Evolutionary conservation across 2,888 invertebrate species (phyloP).

Genomic region (Pristionchus mayeri): DNA sequence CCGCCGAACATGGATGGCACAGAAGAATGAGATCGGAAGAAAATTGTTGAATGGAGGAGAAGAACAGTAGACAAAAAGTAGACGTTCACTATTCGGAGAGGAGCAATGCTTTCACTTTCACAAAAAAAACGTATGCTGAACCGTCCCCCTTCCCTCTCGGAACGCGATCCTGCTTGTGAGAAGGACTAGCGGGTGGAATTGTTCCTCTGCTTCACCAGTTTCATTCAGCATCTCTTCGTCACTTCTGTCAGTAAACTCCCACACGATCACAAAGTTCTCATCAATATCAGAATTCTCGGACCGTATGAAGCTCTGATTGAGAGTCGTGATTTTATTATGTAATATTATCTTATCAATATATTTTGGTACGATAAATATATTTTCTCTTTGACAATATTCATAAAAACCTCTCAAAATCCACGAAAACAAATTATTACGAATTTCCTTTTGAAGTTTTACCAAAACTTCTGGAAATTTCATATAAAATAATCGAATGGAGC

Average conservation of each 20-base stretch:
- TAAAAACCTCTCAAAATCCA: background rate
- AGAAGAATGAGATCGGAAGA: too few species aligned
- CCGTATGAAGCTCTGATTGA: background rate
- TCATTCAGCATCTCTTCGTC: constrained; percentile 1
- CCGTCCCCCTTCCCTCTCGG: background rate
- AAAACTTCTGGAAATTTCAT: too few species aligned
- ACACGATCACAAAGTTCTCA: background rate
- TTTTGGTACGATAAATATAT: background rate
- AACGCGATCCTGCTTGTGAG: background rate
- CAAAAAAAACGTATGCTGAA: too few species aligned
- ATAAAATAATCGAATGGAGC: too few species aligned
- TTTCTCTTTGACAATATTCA: background rate
- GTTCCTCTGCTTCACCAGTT: background rate
- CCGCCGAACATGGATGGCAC: too few species aligned
- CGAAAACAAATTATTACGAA: too few species aligned
- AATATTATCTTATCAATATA: background rate
- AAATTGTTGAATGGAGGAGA: too few species aligned
- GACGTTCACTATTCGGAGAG: too few species aligned
- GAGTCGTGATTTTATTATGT: too few species aligned
- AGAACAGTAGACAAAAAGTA: too few species aligned
- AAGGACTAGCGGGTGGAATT: background rate
- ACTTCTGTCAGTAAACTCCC: background rate
- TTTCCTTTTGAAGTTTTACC: too few species aligned
- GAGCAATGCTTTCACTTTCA: too few species aligned
- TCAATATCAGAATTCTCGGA: background rate